Percentiles rank a stretch among this genome's conserved stretches.
Conservation (phyloP, 2,797 vertebrate species). For the Lepilemur septentrionalis region DNA sequence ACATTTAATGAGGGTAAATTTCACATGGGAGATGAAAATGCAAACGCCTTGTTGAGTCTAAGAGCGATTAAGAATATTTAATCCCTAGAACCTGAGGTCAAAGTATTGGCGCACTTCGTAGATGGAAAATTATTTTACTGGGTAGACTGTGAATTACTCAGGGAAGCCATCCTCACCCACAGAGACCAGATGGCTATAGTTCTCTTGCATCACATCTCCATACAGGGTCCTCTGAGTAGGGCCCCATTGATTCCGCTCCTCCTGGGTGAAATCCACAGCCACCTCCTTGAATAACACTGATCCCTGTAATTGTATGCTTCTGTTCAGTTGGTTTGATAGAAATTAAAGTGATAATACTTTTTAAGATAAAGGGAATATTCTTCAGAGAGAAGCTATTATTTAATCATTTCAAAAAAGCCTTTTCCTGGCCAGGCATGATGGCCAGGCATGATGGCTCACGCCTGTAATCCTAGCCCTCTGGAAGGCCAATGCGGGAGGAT, state of each 20-base stretch:
- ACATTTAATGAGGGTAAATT: not conserved
- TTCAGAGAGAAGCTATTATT: not conserved
- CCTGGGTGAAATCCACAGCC: not conserved
- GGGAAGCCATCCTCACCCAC: constrained; percentile 37
- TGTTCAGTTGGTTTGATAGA: constrained; percentile 16
- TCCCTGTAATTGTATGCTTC: constrained; percentile 41
- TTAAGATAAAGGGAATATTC: constrained; percentile 4
- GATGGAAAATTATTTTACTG: not conserved
- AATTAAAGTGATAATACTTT: constrained; percentile 10
- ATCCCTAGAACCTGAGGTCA: not conserved
- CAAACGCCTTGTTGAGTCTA: not conserved
- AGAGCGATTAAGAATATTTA: constrained; percentile 29
- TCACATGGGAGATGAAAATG: constrained; percentile 19
- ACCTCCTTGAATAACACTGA: constrained; percentile 51
- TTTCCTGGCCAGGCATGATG: not conserved
- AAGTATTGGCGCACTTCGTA: constrained; percentile 19
- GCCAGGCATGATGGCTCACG: too few relatives aligned
- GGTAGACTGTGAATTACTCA: not conserved
- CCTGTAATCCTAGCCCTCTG: too few relatives aligned
- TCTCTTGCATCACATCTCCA: constrained; percentile 47
- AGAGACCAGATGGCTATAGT: constrained; percentile 44
- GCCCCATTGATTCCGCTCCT: not conserved
- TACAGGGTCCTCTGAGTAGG: constrained; percentile 27
- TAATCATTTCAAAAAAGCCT: not conserved
- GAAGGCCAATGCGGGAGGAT: too few relatives aligned